These are phyloP conservation scores for Phrixothrix hirtus DNA, from an alignment of 2,888 invertebrate genomes.

Conservation along the genomic window DNA sequence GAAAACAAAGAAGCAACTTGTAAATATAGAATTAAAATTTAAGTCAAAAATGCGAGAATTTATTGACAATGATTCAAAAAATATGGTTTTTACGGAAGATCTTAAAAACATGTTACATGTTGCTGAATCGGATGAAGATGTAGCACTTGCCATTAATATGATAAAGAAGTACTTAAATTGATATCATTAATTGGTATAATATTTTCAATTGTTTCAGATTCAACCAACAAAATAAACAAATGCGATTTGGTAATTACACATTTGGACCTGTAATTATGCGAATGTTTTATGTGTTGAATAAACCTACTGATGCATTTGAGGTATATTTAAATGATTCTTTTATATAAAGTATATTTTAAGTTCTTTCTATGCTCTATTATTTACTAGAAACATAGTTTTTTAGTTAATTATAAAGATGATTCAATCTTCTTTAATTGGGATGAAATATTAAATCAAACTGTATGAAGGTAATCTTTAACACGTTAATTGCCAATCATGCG, in stretches of 20 bases:
- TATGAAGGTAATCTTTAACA: no score
- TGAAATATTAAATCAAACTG: no score
- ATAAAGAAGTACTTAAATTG: conserved; percentile 64
- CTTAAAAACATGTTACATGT: conserved; percentile 80
- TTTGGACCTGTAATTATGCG: conserved; percentile 87
- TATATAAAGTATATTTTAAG: no score
- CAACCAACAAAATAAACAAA: conserved; percentile 68
- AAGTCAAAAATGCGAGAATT: conserved; percentile 71
- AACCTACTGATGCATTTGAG: conserved; percentile 67
- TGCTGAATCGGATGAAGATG: conserved; percentile 64
- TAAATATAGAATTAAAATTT: conserved; percentile 67
- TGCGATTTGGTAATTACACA: conserved; percentile 76
- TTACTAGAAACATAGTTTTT: no score
- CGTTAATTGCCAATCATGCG: no score
- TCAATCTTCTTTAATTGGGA: conserved; percentile 8
- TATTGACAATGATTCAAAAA: conserved; percentile 59
- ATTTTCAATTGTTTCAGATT: conserved; percentile 60
- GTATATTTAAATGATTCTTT: no score
- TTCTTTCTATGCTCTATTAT: no score
- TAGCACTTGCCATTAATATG: conserved; percentile 69
- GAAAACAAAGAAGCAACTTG: conserved; percentile 63
- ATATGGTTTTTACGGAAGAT: conserved; percentile 83
- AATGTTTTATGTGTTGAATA: conserved; percentile 71
- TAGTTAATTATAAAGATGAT: no score
- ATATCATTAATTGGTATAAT: neutral